Conservation (phyloP, 2,888 invertebrate species). For the Himalopsyche anomala region DNA sequence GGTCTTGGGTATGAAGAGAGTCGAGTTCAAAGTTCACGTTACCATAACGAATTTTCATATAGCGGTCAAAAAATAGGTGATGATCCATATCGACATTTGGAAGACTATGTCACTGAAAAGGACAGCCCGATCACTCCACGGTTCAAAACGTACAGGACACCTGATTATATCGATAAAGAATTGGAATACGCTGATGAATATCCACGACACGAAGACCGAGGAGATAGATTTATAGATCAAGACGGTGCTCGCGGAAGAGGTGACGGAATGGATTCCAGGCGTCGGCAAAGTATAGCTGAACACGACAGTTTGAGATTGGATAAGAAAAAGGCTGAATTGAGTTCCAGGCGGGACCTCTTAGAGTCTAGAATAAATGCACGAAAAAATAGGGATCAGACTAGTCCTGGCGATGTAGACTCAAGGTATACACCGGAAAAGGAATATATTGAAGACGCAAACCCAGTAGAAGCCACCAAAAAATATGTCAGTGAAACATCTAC, state of each 20-base stretch:
- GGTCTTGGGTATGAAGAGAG: slow-evolving; percentile 85
- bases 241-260: slow-evolving; percentile 77
- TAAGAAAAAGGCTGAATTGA: slow-evolving; percentile 78
- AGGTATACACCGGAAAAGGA: slow-evolving; percentile 75
- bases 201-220: slow-evolving; percentile 67
- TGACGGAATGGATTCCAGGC: slow-evolving; percentile 82
- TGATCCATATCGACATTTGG: slow-evolving; percentile 72
- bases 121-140: slow-evolving; percentile 81
- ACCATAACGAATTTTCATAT: slow-evolving; percentile 72
- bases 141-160: slow-evolving; percentile 78
- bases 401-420: slow-evolving; percentile 72
- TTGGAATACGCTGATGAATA: slow-evolving; percentile 75
- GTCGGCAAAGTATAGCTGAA: slow-evolving; percentile 74
- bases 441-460: slow-evolving; percentile 74
- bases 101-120: slow-evolving; percentile 71
- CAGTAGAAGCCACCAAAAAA: slow-evolving; percentile 76
- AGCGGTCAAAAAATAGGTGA: slow-evolving; percentile 76
- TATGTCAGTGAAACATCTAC: slow-evolving; percentile 78
- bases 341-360: slow-evolving; percentile 84
- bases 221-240: slow-evolving; percentile 70
- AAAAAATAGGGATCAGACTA: slow-evolving; percentile 71
- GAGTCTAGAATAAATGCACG: slow-evolving; percentile 86
- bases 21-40: slow-evolving; percentile 68
- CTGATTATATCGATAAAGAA: slow-evolving; percentile 75
- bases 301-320: slow-evolving; percentile 69